Conservation (phyloP, 2,113 vertebrate genomes). For the Sapajus apella region DNA sequence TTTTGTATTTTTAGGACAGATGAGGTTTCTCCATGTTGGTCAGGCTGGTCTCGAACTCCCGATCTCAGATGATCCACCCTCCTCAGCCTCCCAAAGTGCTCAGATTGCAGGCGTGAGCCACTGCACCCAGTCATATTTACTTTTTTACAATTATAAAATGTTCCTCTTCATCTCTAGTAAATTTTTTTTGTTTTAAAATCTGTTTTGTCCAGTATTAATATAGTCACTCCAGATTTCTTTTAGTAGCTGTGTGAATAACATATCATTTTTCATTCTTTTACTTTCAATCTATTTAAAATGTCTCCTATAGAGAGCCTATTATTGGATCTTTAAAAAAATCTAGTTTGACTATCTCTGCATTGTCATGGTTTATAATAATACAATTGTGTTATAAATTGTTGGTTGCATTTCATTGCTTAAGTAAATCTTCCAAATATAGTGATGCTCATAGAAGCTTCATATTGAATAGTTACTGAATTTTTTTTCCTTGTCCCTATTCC, state of each 20-base stretch:
- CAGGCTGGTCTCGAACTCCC: too few relatives aligned
- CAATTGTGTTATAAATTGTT: slow-evolving; percentile 44
- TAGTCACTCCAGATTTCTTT: not conserved
- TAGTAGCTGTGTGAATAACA: not conserved
- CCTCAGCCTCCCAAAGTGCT: too few relatives aligned
- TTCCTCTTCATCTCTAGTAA: not conserved
- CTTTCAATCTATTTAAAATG: not conserved
- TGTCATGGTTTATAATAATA: slow-evolving; percentile 49
- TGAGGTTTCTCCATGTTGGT: too few relatives aligned
- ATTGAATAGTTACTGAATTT: slow-evolving; percentile 74
- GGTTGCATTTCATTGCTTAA: slow-evolving; percentile 64
- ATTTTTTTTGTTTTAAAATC: slow-evolving; percentile 6
- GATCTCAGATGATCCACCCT: too few relatives aligned
- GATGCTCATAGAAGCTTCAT: slow-evolving; percentile 65
- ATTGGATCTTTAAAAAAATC: not conserved
- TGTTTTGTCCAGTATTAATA: not conserved
- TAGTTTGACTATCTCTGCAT: not conserved
- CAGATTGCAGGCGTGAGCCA: too few relatives aligned
- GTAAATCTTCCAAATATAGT: slow-evolving; percentile 56
- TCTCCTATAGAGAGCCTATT: not conserved
- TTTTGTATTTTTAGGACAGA: too few relatives aligned
- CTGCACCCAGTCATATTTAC: not conserved
- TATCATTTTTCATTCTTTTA: not conserved
- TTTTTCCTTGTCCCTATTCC: slow-evolving; percentile 63
- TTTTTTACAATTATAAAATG: slow-evolving; percentile 3